These are phyloP conservation scores for Anarsia innoxiella DNA, from an alignment of 2,888 invertebrate genomes.

Conservation along the genomic window DNA sequence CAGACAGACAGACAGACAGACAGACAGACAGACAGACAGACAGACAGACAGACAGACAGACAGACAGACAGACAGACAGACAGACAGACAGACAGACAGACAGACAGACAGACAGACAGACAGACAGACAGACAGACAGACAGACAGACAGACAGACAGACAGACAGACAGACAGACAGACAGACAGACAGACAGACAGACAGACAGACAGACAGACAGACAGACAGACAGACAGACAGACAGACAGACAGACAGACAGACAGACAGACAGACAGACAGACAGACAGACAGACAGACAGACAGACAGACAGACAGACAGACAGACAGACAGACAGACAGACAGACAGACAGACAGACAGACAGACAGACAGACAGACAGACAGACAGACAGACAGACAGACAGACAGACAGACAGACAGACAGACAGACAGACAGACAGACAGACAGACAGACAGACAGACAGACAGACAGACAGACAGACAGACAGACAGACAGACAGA, in stretches of 20 bases:
- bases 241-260: slow-evolving; percentile 1
- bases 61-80: slow-evolving; percentile 1
- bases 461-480: background rate
- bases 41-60: background rate
- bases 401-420: slow-evolving; percentile 1
- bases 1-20: slow-evolving; percentile 1
- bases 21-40: background rate
- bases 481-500: slow-evolving; percentile 1
- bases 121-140: slow-evolving; percentile 1
- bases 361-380: slow-evolving; percentile 1
- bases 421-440: slow-evolving; percentile 1
- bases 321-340: slow-evolving; percentile 1
- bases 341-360: slow-evolving; percentile 1
- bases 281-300: background rate
- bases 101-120: slow-evolving; percentile 1
- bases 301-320: background rate
- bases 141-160: slow-evolving; percentile 1
- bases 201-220: slow-evolving; percentile 1
- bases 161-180: slow-evolving; percentile 1
- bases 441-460: background rate
- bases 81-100: slow-evolving; percentile 1
- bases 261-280: slow-evolving; percentile 1
- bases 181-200: slow-evolving; percentile 1
- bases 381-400: slow-evolving; percentile 1
- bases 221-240: slow-evolving; percentile 1